Evolutionary conservation across 1,140 invertebrate species (phyloP), one percentile per base, ranked within the genome.

Genomic region (Drosophila pruinosa): DNA sequence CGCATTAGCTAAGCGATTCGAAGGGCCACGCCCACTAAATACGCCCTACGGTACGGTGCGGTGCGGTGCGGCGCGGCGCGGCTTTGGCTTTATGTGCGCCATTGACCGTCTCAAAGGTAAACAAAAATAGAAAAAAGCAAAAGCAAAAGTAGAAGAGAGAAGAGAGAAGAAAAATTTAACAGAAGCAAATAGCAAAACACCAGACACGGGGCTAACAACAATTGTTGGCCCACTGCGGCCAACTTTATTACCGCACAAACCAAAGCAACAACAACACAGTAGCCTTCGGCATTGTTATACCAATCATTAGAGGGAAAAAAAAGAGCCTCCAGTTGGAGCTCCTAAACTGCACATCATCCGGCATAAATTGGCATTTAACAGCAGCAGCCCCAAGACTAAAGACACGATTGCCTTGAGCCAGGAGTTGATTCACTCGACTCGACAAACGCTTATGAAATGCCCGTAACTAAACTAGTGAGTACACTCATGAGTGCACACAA

Each of bases 201-300:
- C 17, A 61, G 47, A 62, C 61, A n/a, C n/a, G n/a, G n/a, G 38
- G 21, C 15, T 28, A 58, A 43, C 41, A 57, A 59, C 56, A 68
- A 52, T 61, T 68, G 58, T 58, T 47, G 43, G 71, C 45, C 63
- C 73, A 82, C 45, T 74, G 78, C 21, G 74, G 69, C n/a, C 70
- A 74, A 71, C 54, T 65, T 72, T 73, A 82, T 83, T 85, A 75
- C 75, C 59, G 77, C 41, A 72, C 59, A 52, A n/a, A 24, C 39
- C 14, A 52, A 22, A 26, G 38, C 48, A 38, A 48, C 34, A 34
- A 39, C 34, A 59, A 48, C 21, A 22, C 31, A 14, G 8, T 15
- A 31, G 61, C 26, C 62, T 38, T 21, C 10, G 12, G 38, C 24
- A 4, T 34, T 17, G 48, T 21, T 21, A 12, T 26, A 57, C 24